A percentile compares a stretch with the other conserved stretches of the same genome.
phyloP scores from a whole-genome alignment of 2,888 invertebrate species.

The Caenorhabditis uteleia region DNA sequence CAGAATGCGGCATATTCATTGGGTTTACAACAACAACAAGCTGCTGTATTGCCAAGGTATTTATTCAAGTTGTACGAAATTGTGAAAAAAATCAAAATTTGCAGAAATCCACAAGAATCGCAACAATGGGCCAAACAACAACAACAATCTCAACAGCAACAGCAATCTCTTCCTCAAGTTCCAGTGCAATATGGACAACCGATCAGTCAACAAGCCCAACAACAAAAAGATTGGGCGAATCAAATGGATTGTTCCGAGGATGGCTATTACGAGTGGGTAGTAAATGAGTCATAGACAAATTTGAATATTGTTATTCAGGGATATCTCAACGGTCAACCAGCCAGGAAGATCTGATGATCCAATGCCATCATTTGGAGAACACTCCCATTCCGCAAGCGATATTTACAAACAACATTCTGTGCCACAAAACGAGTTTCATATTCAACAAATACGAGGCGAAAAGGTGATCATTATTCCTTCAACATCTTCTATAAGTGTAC shows the following conservation, averaged over 20 bases:
- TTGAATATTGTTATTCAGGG: not conserved
- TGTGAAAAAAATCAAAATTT: too few relatives aligned
- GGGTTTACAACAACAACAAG: too few relatives aligned
- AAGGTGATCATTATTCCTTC: too few relatives aligned
- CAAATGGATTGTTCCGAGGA: slow-evolving; percentile 10
- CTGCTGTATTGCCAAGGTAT: too few relatives aligned
- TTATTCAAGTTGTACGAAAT: too few relatives aligned
- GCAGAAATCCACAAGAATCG: not conserved
- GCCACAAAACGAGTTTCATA: not conserved
- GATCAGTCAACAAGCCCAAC: not conserved
- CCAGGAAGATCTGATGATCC: slow-evolving; percentile 3
- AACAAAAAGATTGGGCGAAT: not conserved
- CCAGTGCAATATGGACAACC: not conserved
- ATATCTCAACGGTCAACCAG: not conserved
- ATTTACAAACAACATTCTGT: not conserved
- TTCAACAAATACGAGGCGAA: not conserved
- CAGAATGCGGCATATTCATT: too few relatives aligned
- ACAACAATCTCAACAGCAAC: not conserved
- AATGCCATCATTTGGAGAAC: slow-evolving; percentile 2
- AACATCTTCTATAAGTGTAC: not conserved
- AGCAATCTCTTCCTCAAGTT: not conserved
- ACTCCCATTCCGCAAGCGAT: slow-evolving; percentile 1
- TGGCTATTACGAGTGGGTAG: not conserved
- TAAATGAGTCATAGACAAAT: not conserved
- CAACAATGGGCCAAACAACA: not conserved